A percentile compares a stretch with the other conserved stretches of the same genome.
Evolutionary conservation across 1,140 invertebrate genomes (phyloP).

Genomic region (Copidosoma floridanum): DNA sequence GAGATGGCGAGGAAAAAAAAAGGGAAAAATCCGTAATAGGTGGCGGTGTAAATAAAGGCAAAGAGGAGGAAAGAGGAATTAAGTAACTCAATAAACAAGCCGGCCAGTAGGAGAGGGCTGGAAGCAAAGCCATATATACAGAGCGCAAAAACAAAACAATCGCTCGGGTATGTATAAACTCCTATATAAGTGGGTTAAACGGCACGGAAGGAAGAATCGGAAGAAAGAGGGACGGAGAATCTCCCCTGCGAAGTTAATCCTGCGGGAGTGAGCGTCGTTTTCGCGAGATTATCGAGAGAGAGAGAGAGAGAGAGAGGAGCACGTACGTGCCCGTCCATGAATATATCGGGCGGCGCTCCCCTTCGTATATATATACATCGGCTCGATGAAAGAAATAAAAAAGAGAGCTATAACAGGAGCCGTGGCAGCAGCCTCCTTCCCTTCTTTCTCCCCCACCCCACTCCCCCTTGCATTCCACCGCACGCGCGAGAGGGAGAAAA

Average conservation of each 20-base stretch:
- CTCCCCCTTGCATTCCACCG: too few species aligned
- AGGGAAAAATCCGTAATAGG: neutral
- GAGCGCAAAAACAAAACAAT: conserved; percentile 21
- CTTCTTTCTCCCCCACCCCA: too few species aligned
- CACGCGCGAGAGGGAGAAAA: conserved; percentile 23
- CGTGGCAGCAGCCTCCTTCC: too few species aligned
- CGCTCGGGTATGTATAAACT: too few species aligned
- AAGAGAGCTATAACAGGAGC: too few species aligned
- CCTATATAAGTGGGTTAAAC: conserved; percentile 31
- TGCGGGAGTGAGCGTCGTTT: conserved; percentile 34
- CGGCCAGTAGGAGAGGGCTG: neutral
- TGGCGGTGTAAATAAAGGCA: neutral
- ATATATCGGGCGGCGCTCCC: too few species aligned
- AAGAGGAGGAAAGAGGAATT: neutral
- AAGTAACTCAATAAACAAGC: conserved; percentile 13
- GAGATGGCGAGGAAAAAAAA: neutral
- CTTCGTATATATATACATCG: too few species aligned
- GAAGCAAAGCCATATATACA: too few species aligned
- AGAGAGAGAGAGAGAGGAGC: neutral
- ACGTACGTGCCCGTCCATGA: conserved; percentile 31
- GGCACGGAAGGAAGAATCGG: conserved; percentile 22
- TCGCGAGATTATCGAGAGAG: conserved; percentile 45
- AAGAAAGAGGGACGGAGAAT: conserved; percentile 21
- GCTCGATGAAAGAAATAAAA: neutral
- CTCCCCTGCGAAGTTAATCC: conserved; percentile 37